Percentiles rank a stretch among this genome's conserved stretches.
Evolutionary conservation across 2,797 vertebrate genomes (phyloP).

Genomic region (Meriones psammophilus): DNA sequence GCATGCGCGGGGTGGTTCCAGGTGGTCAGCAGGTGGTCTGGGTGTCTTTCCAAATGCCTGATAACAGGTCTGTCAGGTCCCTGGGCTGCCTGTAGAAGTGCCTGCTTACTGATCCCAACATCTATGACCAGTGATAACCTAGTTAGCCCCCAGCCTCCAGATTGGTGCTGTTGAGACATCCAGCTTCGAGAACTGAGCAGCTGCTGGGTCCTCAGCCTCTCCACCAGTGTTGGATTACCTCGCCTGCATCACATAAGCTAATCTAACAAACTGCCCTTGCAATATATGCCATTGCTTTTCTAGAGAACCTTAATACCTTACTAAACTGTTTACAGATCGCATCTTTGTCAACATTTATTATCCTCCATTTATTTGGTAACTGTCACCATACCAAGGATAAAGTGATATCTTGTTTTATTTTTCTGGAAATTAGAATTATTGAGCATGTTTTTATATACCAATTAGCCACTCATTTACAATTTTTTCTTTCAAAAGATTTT

Average conservation of each 20-base stretch:
- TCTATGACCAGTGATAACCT: neutral
- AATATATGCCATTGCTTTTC: too few relatives aligned
- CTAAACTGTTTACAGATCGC: neutral
- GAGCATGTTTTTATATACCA: neutral
- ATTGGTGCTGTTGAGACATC: neutral
- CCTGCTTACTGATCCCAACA: too few relatives aligned
- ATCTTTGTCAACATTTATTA: neutral
- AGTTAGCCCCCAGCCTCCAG: neutral
- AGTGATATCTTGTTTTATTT: neutral
- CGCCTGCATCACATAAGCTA: too few relatives aligned
- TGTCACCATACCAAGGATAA: neutral
- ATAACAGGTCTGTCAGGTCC: too few relatives aligned
- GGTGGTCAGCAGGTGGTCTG: too few relatives aligned
- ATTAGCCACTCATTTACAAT: neutral
- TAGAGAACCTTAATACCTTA: too few relatives aligned
- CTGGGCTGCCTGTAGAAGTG: too few relatives aligned
- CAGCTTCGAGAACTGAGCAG: neutral
- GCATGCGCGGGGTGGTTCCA: too few relatives aligned
- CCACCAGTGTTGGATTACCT: too few relatives aligned
- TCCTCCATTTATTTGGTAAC: neutral
- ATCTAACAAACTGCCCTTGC: too few relatives aligned
- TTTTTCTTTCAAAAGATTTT: neutral
- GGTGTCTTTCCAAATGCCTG: too few relatives aligned
- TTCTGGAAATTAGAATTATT: neutral
- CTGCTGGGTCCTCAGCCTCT: neutral